Base-by-base conservation (phyloP, 2,888 invertebrate species). In the Anorthoa munda region DNA sequence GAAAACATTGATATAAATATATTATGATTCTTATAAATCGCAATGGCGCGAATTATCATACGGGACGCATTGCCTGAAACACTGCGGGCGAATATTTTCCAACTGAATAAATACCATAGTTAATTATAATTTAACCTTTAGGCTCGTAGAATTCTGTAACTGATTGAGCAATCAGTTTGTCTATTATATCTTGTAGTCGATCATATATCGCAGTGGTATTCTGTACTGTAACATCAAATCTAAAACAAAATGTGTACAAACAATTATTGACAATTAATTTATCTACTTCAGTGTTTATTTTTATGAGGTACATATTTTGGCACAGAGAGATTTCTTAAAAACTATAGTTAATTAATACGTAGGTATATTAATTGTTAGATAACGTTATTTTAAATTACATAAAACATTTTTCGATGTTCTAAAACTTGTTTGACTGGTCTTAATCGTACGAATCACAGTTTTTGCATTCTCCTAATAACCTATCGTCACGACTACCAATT, bases 251-350 rank as follows among this genome's bases (percentile, higher is more conserved):
- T 90, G 91, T 93, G 90, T 91, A 91, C 86, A 93, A 94, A 92
- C 89, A 93, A 93, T 88, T 89, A 89, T 91, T 90, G 91, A 91
- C 91, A 92, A 93, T 94, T 94, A 92, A 90, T 94, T 95, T 95
- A 95, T 93, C 95, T 95, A 96, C 91, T 93, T 94, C 93, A 93
- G 90, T 93, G 94, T 95, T 94, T 94, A 96, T 88, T 96, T 97
- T 96, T 94, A 97, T 97, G 97, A 97, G 97, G 98, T 98, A 97
- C 97, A 97, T 97, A 97, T 97, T 97, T 97, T 98, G 98, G 98
- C 98, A 98, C 98, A 97, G 97, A 97, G 97, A 97, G 97, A 97
- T 97, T 97, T 93, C 95, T 95, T 96, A 95, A 84, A 84, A 92
- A 88, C 94, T 95, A 95, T 90, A 94, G 92, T 96, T 96, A 90